A percentile compares a stretch with the other conserved stretches of the same genome.
These are phyloP conservation scores for Adelosebastes latens DNA, from an alignment of 2,797 vertebrate species.

Conservation along the genomic window DNA sequence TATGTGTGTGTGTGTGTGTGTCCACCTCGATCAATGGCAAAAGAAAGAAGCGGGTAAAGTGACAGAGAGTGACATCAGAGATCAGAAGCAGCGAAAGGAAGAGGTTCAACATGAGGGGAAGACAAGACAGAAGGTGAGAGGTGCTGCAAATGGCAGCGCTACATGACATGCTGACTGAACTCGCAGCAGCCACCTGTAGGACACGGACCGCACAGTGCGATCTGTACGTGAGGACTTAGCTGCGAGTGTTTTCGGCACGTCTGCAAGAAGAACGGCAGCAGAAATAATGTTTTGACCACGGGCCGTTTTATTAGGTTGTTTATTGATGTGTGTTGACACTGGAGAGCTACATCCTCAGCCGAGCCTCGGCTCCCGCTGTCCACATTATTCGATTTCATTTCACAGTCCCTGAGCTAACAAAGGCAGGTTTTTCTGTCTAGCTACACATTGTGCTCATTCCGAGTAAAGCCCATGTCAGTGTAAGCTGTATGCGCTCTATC, in stretches of 20 bases:
- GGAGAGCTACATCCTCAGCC: slow-evolving; percentile 61
- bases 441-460: slow-evolving; percentile 61
- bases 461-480: slow-evolving; percentile 53
- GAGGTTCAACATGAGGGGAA: not conserved
- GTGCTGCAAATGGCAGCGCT: not conserved
- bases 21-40: slow-evolving; percentile 11
- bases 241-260: slow-evolving; percentile 28
- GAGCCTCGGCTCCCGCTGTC: slow-evolving; percentile 64
- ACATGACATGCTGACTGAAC: not conserved
- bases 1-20: not conserved
- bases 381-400: slow-evolving; percentile 77
- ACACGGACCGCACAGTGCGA: not conserved
- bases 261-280: slow-evolving; percentile 40
- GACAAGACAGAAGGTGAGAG: slow-evolving; percentile 12
- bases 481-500: slow-evolving; percentile 39
- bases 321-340: slow-evolving; percentile 80
- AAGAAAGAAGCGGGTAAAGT: not conserved
- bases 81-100: slow-evolving; percentile 20
- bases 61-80: slow-evolving; percentile 5
- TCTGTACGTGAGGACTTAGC: slow-evolving; percentile 39
- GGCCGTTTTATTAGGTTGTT: slow-evolving; percentile 74
- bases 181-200: slow-evolving; percentile 44
- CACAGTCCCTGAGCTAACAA: slow-evolving; percentile 73
- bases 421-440: slow-evolving; percentile 67
- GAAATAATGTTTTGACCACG: slow-evolving; percentile 71